A percentile compares a stretch with the other conserved stretches of the same genome.
Conservation (phyloP, 2,797 vertebrate species). For the Emydoidea blandingii region DNA sequence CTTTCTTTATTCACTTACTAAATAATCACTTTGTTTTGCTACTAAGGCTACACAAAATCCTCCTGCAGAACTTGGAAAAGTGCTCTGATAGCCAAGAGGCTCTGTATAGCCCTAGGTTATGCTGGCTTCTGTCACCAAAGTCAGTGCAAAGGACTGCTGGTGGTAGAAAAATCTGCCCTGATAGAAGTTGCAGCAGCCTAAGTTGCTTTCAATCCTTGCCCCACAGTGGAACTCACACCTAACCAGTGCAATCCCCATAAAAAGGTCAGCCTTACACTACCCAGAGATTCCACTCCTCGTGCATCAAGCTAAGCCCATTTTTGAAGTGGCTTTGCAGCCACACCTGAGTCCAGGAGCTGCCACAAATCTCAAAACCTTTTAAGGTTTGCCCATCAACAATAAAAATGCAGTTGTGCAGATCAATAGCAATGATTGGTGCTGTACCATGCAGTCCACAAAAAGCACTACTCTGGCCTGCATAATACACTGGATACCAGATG, state of each 20-base stretch:
- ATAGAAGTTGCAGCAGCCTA: neutral
- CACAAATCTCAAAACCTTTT: neutral
- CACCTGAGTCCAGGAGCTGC: neutral
- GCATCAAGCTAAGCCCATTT: neutral
- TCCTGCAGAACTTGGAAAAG: neutral
- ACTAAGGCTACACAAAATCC: neutral
- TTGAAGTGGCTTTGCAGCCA: neutral
- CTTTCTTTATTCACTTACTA: neutral
- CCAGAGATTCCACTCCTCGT: neutral
- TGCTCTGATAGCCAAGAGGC: no score
- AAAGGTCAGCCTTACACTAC: neutral
- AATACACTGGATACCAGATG: neutral
- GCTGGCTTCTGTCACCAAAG: neutral
- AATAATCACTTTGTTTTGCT: rapidly evolving
- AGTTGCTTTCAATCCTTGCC: neutral
- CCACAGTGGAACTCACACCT: neutral
- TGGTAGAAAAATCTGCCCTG: neutral
- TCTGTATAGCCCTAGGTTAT: neutral
- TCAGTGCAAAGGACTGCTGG: neutral
- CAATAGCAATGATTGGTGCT: neutral
- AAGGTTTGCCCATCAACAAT: neutral
- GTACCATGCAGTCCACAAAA: rapidly evolving
- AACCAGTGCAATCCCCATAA: rapidly evolving
- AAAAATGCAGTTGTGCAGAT: neutral
- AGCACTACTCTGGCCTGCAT: neutral